These are phyloP conservation scores for Drosophila azteca DNA, from an alignment of 1,140 invertebrate genomes.

Conservation along the genomic window DNA sequence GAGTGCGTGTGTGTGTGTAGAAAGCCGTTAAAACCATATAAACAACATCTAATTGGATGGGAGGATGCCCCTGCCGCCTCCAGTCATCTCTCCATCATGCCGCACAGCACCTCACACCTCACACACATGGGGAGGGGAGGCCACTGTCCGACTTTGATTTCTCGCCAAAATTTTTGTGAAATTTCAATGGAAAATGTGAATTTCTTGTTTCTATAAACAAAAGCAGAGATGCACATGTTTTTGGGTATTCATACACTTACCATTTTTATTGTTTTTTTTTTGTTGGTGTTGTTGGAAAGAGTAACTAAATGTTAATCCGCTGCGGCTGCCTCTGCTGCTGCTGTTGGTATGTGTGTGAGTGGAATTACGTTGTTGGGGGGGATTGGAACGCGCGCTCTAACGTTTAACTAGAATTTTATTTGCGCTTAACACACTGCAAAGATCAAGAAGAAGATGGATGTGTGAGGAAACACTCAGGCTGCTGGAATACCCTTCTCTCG, in stretches of 20 bases:
- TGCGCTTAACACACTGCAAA: slow-evolving; percentile 54
- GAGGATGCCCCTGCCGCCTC: no score
- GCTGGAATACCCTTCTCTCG: no score
- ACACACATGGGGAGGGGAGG: slow-evolving; percentile 22
- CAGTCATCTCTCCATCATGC: slow-evolving; percentile 9
- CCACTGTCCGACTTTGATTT: slow-evolving; percentile 48
- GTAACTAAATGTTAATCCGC: slow-evolving; percentile 79
- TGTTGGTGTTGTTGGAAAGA: slow-evolving; percentile 63
- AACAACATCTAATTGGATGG: slow-evolving; percentile 52
- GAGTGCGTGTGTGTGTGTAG: slow-evolving; percentile 20
- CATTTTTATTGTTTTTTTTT: slow-evolving; percentile 63
- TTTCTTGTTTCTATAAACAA: slow-evolving; percentile 52
- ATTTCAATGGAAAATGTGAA: slow-evolving; percentile 65
- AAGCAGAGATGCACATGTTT: slow-evolving; percentile 34
- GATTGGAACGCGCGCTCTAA: slow-evolving; percentile 53
- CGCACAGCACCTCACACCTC: slow-evolving; percentile 6
- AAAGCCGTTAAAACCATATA: slow-evolving; percentile 62
- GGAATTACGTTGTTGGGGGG: slow-evolving; percentile 58
- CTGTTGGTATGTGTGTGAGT: slow-evolving; percentile 75
- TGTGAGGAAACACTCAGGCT: slow-evolving; percentile 3
- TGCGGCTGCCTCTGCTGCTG: slow-evolving; percentile 58
- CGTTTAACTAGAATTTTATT: slow-evolving; percentile 49
- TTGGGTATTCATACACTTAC: slow-evolving; percentile 56
- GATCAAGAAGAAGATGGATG: slow-evolving; percentile 41
- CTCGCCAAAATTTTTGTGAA: slow-evolving; percentile 55